Conservation (phyloP, 92 coral and sea anemone species). For the Metridium senile region DNA sequence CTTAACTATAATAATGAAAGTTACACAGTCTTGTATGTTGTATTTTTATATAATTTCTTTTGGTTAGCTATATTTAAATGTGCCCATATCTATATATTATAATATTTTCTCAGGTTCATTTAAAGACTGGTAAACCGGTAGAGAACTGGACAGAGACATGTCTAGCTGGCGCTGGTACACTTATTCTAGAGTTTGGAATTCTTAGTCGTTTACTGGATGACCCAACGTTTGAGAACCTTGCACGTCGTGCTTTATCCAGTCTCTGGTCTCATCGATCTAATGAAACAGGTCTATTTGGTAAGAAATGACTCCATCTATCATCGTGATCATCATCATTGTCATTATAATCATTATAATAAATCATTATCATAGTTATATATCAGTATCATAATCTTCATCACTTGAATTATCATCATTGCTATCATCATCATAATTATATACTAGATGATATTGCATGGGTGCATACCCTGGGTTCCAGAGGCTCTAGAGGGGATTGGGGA, state of each 20-base stretch:
- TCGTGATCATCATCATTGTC: not conserved
- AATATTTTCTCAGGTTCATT: slow-evolving; percentile 65
- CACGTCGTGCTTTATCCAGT: slow-evolving; percentile 79
- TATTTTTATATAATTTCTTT: not conserved
- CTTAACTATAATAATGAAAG: too few species aligned
- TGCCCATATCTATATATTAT: not conserved
- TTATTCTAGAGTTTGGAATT: slow-evolving; percentile 90
- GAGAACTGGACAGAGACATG: slow-evolving; percentile 74
- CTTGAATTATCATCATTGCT: not conserved
- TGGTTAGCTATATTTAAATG: not conserved
- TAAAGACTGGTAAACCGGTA: slow-evolving; percentile 72
- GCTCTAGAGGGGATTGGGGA: too few species aligned
- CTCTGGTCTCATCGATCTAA: slow-evolving; percentile 83
- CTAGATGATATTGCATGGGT: too few species aligned
- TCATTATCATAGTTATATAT: too few species aligned
- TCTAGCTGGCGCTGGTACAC: slow-evolving; percentile 91
- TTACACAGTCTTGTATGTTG: too few species aligned
- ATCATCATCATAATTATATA: too few species aligned
- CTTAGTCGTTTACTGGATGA: slow-evolving; percentile 90
- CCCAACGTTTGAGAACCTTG: slow-evolving; percentile 87
- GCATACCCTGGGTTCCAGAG: too few species aligned
- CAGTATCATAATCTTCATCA: too few species aligned
- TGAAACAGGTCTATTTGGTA: slow-evolving; percentile 85
- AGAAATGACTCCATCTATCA: not conserved
- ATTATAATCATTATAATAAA: not conserved